These are phyloP conservation scores for Acanthochromis polyacanthus DNA, from an alignment of 2,113 vertebrate genomes.

Conservation along the genomic window DNA sequence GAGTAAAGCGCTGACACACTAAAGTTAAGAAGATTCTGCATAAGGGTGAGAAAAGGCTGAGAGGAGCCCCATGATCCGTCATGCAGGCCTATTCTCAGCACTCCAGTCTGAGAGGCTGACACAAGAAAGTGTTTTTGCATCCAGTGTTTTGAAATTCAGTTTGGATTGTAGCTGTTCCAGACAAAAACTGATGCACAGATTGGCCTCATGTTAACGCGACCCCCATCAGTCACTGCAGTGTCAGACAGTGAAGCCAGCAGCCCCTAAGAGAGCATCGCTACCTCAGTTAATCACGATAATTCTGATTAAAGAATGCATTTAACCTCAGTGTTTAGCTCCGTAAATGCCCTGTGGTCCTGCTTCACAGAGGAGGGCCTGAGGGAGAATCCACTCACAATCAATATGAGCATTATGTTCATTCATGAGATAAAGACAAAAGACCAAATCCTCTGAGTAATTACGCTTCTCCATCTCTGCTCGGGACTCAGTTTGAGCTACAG, in stretches of 20 bases:
- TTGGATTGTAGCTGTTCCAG: not conserved
- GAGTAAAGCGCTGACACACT: slow-evolving; percentile 55
- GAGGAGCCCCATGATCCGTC: slow-evolving; percentile 30
- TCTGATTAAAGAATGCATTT: slow-evolving; percentile 63
- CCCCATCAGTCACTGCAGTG: not conserved
- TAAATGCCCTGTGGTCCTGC: slow-evolving; percentile 16
- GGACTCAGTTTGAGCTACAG: slow-evolving; percentile 23
- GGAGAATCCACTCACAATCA: slow-evolving; percentile 44
- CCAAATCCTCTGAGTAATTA: slow-evolving; percentile 35
- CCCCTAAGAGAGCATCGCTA: slow-evolving; percentile 6
- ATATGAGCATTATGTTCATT: slow-evolving; percentile 48
- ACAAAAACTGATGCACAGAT: not conserved
- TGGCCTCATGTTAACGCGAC: not conserved
- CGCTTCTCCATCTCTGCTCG: slow-evolving; percentile 11
- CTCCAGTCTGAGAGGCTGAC: slow-evolving; percentile 15
- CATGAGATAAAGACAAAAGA: slow-evolving; percentile 44
- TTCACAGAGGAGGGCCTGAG: slow-evolving; percentile 11
- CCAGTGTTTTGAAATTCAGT: not conserved
- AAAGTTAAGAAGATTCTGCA: slow-evolving; percentile 33
- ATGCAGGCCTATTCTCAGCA: slow-evolving; percentile 6
- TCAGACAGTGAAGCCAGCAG: slow-evolving; percentile 10
- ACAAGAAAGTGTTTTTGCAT: slow-evolving; percentile 6
- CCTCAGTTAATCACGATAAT: slow-evolving; percentile 41
- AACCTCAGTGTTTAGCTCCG: slow-evolving; percentile 41
- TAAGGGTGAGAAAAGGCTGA: slow-evolving; percentile 25